Base-by-base conservation (phyloP, 1,140 invertebrate species). In the Pogonomyrmex californicus region DNA sequence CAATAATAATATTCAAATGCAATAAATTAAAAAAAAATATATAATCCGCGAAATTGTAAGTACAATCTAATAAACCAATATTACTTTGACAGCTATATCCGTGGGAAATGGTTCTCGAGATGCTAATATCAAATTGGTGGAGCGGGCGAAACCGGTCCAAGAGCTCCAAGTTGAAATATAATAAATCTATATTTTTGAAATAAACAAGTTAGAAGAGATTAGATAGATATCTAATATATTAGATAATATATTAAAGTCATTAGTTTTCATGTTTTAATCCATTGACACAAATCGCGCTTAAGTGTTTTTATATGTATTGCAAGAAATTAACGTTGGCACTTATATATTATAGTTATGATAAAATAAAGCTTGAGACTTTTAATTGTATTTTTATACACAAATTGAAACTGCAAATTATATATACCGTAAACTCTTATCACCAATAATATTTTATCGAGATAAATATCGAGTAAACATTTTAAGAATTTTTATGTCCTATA, bases 41-140 rank as follows among this genome's bases (percentile, higher is more conserved):
- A 51, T 41, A 30, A 41, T 23, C 9, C 4, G 41, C 56, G 7
- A 23, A 49, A 68, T 41, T 47, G 6, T 68, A 68, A 49, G 44
- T 41, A 54, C 33, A 54, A 14, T 38, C 33, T 10, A 38, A 30
- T 4, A 58, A 36, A 76, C 14, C 41, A 62, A 76, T 44, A 76
- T 17, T 49, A 30, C 44, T 60, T 23, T 54, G 38, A 7, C 17
- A 73, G 23, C 41, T 60, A 60, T 62, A 77, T 62, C 30, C 41
- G 73, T 77, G 73, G 9, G 73, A 77, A 77, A 77, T 56, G 23
- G 23, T 10, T 4, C 47, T 44, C 14, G 14, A 30, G 56, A 77
- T 77, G 41, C 38, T 77, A 77, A 47, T 77, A 77, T 77, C 41
- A 56, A 58, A 77, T 77, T 58, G 51, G 36, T 14, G 36, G 36